Conservation (phyloP, 23 tunicate genomes). For the Phallusia fumigata region DNA sequence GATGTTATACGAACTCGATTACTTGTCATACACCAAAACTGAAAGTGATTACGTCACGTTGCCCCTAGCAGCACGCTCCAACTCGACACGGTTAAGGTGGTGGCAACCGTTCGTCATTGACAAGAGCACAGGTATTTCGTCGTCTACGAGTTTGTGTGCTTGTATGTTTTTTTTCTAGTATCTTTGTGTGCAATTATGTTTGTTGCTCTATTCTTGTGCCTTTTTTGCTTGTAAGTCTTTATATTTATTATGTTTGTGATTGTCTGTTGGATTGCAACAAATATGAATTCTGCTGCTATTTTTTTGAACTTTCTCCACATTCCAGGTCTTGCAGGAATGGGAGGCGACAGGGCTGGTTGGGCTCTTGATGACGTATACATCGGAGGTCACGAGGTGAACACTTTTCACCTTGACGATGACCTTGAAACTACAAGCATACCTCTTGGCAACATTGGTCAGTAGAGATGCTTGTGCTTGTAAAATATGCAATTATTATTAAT, state of each 20-base stretch:
- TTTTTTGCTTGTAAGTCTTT: too few species aligned
- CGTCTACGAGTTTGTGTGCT: neutral
- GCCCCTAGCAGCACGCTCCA: conserved; percentile 69
- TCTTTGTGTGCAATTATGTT: conserved; percentile 36
- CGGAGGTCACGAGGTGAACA: conserved; percentile 87
- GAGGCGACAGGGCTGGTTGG: conserved; percentile 74
- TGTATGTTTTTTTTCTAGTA: conserved; percentile 29
- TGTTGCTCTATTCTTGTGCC: too few species aligned
- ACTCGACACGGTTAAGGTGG: conserved; percentile 64
- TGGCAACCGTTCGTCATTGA: conserved; percentile 80
- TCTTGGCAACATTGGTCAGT: neutral
- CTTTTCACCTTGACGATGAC: conserved; percentile 31
- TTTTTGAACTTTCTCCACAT: too few species aligned
- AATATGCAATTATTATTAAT: too few species aligned
- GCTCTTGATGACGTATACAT: conserved; percentile 79
- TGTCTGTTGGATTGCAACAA: too few species aligned
- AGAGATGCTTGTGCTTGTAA: too few species aligned
- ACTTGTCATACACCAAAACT: conserved; percentile 27
- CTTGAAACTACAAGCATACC: conserved; percentile 19
- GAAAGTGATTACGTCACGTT: conserved; percentile 53
- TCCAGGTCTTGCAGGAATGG: conserved; percentile 64
- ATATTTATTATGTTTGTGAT: too few species aligned
- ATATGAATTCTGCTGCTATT: too few species aligned
- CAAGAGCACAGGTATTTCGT: conserved; percentile 40
- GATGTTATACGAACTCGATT: conserved; percentile 63